Evolutionary conservation across 1,140 invertebrate genomes (phyloP).

Genomic region (Drosophila repletoides): DNA sequence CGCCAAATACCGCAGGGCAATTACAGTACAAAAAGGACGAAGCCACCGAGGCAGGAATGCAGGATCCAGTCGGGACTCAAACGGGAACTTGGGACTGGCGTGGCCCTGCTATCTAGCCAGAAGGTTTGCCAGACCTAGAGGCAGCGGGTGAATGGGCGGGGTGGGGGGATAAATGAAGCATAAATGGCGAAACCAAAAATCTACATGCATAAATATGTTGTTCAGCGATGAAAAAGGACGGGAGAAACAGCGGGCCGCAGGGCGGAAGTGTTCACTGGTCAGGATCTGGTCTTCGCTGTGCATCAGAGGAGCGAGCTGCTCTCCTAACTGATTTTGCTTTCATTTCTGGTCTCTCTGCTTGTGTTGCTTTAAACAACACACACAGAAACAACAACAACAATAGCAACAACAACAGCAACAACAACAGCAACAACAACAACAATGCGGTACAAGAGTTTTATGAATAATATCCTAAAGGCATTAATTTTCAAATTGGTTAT

Average conservation of each 20-base stretch:
- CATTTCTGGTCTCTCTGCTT: constrained; percentile 24
- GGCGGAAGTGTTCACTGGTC: constrained; percentile 10
- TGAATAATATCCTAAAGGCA: constrained; percentile 79
- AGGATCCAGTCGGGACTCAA: too few relatives aligned
- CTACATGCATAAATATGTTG: constrained; percentile 61
- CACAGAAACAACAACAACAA: neutral
- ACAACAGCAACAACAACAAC: constrained; percentile 14
- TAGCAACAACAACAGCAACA: neutral
- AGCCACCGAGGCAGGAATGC: neutral
- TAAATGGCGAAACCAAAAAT: constrained; percentile 44
- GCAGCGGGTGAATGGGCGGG: neutral
- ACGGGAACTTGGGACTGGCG: too few relatives aligned
- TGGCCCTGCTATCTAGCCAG: too few relatives aligned
- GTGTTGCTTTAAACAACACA: constrained; percentile 12
- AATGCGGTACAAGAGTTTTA: constrained; percentile 56
- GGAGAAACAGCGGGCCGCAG: neutral
- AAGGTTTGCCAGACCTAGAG: too few relatives aligned
- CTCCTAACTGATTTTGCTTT: constrained; percentile 40
- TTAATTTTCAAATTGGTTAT: constrained; percentile 80
- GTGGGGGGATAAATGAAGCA: neutral
- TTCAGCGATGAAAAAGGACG: too few relatives aligned
- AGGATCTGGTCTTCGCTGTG: constrained; percentile 32
- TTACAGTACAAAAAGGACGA: constrained; percentile 53
- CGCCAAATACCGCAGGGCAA: constrained; percentile 70
- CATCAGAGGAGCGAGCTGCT: too few relatives aligned